These are phyloP conservation scores for Andrena dorsata DNA, from an alignment of 2,888 invertebrate genomes.

Conservation along the genomic window DNA sequence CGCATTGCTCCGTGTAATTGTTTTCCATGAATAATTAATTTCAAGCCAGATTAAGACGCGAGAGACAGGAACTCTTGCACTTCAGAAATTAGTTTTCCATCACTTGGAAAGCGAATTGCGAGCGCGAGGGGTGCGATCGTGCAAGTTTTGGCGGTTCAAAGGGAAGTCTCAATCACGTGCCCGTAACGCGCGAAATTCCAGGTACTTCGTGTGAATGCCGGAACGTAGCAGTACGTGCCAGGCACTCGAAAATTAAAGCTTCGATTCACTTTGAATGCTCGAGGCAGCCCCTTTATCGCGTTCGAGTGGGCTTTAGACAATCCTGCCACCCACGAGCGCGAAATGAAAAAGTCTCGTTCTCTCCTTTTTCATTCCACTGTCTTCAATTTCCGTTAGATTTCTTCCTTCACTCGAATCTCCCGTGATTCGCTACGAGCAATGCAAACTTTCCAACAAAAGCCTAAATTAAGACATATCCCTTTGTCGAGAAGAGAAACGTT, in stretches of 20 bases:
- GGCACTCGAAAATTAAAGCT: slow-evolving; percentile 7
- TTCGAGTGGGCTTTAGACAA: not conserved
- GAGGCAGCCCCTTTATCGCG: slow-evolving; percentile 4
- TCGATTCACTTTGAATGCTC: not conserved
- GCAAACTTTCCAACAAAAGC: not conserved
- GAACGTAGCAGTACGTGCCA: not conserved
- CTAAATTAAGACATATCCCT: not conserved
- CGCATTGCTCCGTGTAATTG: not conserved
- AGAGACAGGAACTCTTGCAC: no score
- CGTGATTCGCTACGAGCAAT: not conserved
- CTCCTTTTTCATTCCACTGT: not conserved
- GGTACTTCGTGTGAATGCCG: not conserved
- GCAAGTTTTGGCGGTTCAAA: no score
- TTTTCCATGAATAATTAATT: no score
- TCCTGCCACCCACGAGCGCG: not conserved
- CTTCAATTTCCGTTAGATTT: not conserved
- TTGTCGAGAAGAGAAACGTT: not conserved
- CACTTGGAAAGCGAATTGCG: no score
- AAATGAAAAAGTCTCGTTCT: not conserved
- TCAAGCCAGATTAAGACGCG: no score
- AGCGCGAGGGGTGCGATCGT: no score
- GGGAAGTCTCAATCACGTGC: not conserved
- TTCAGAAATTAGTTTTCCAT: no score
- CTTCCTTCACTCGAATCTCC: not conserved
- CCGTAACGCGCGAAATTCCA: slow-evolving; percentile 3